Conservation (phyloP, 1,140 invertebrate genomes). For the Pseudomyrmex sp. region DNA sequence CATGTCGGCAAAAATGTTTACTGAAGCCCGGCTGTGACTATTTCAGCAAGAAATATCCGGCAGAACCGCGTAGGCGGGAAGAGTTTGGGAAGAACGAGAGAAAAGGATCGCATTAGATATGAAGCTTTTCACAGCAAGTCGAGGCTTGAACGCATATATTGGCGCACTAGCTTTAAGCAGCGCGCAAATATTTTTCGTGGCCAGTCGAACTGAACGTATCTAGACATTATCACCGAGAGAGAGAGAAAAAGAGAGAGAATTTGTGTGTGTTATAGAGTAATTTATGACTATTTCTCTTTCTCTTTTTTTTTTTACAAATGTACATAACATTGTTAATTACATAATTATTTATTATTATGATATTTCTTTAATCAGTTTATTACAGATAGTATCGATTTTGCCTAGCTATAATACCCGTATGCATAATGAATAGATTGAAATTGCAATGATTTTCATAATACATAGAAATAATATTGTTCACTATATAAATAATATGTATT, state of each 20-base stretch:
- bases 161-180: constrained; percentile 52
- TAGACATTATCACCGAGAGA: neutral
- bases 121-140: constrained; percentile 43
- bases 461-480: constrained; percentile 29
- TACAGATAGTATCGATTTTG: constrained; percentile 30
- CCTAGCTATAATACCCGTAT: constrained; percentile 17
- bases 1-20: constrained; percentile 24
- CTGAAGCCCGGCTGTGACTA: constrained; percentile 39
- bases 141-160: constrained; percentile 54
- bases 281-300: too few relatives aligned
- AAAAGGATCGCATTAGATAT: constrained; percentile 49
- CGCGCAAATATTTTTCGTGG: constrained; percentile 64
- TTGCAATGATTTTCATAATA: constrained; percentile 32
- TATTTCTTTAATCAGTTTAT: constrained; percentile 43
- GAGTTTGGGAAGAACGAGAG: constrained; percentile 10
- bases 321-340: constrained; percentile 19
- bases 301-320: neutral
- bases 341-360: constrained; percentile 32
- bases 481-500: neutral
- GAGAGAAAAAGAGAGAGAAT: too few relatives aligned
- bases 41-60: constrained; percentile 27
- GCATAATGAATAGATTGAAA: constrained; percentile 53
- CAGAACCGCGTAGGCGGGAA: neutral
- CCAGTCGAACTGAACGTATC: constrained; percentile 58
- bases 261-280: too few relatives aligned